Evolutionary conservation across 1,140 invertebrate genomes (phyloP).

Genomic region (Cotesia typhae): DNA sequence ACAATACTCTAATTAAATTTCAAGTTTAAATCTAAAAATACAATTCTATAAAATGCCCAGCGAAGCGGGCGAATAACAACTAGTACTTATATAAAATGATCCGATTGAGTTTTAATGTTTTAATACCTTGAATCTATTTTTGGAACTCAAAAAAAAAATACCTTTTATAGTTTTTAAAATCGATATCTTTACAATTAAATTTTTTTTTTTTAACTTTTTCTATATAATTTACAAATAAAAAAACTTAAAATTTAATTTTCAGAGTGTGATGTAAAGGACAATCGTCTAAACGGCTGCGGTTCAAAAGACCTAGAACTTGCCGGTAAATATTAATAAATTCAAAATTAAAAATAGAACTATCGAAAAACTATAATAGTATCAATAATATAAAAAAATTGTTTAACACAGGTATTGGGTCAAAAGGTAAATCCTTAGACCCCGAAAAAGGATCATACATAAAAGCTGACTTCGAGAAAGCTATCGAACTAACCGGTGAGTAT

Average conservation of each 20-base stretch:
- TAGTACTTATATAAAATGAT: no score
- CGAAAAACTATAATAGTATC: slow-evolving; percentile 16
- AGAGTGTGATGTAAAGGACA: slow-evolving; percentile 83
- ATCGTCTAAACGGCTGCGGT: slow-evolving; percentile 80
- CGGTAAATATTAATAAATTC: slow-evolving; percentile 60
- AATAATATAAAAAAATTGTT: neutral
- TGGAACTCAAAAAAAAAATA: no score
- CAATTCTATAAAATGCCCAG: no score
- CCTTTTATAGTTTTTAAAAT: no score
- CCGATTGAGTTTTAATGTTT: no score
- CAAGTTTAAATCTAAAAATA: no score
- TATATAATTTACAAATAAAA: no score
- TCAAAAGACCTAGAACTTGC: slow-evolving; percentile 75
- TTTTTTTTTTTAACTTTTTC: no score
- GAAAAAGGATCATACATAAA: slow-evolving; percentile 69
- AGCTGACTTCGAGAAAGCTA: slow-evolving; percentile 84
- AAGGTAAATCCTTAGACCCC: slow-evolving; percentile 62
- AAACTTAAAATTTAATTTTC: slow-evolving; percentile 51
- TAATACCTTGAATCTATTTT: no score
- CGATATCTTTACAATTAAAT: no score
- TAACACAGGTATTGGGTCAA: slow-evolving; percentile 60
- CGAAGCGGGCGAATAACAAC: no score
- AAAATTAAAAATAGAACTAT: slow-evolving; percentile 14
- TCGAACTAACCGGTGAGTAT: slow-evolving; percentile 71
- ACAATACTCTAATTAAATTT: no score